These are phyloP conservation scores for Pleuronectes platessa DNA, from an alignment of 2,113 vertebrate species.

Conservation along the genomic window DNA sequence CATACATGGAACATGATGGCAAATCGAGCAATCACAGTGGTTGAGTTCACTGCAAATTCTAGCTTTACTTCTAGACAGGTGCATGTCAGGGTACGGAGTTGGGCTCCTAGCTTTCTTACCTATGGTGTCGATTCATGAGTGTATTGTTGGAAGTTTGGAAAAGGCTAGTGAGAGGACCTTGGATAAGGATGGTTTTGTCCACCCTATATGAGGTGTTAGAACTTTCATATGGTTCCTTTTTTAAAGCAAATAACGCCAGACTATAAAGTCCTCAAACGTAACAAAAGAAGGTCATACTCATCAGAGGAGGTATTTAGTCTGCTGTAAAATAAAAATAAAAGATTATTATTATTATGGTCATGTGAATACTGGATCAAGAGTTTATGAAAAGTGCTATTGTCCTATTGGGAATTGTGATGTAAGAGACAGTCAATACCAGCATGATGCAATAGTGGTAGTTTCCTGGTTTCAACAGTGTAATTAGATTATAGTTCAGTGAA, in stretches of 20 bases:
- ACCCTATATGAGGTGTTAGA: not conserved
- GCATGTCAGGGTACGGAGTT: no score
- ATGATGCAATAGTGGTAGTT: conserved; percentile 3
- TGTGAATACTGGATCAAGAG: no score
- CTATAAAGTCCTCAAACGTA: no score
- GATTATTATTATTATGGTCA: no score
- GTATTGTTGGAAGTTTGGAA: not conserved
- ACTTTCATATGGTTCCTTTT: not conserved
- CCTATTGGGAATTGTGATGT: not conserved
- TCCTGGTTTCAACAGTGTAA: conserved; percentile 10
- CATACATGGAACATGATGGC: no score
- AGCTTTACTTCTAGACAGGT: no score
- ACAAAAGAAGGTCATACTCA: not conserved
- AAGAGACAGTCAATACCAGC: conserved; percentile 2
- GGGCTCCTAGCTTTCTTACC: no score
- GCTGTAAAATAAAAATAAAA: no score
- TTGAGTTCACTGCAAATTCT: no score
- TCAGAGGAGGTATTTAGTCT: no score
- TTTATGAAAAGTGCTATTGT: not conserved
- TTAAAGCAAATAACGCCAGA: not conserved
- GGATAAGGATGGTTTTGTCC: not conserved
- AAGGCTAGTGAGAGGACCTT: not conserved
- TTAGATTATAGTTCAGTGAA: conserved; percentile 31
- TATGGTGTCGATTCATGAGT: no score
- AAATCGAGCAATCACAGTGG: no score